Base-by-base conservation (phyloP, 2,888 invertebrate genomes). In the Meandrusa payeni region DNA sequence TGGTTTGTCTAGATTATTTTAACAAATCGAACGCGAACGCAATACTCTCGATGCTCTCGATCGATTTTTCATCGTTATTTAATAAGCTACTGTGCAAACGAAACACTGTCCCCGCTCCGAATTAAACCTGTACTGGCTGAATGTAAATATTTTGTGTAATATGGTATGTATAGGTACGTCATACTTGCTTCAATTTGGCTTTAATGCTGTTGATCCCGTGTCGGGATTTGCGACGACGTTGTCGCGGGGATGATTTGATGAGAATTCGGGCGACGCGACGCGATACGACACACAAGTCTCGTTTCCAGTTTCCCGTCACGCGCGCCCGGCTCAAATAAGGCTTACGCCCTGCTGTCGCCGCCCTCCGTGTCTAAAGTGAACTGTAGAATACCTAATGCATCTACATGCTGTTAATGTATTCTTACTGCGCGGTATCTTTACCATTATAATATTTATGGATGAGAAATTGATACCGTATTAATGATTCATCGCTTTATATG, bases 251-350 rank as follows among this genome's bases (percentile, higher is more conserved):
- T 81, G 79, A 79, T 83, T 82, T 83, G 86, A 85, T 82, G 85
- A 81, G 83, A 83, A 81, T 79, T 78, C 75, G 69, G 75, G 59
- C 57, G 58, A 51, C 34, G 69, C 64, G 72, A 66, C 70, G 65
- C 75, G 72, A 65, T 71, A 65, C 76, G 73, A 73, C 73, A 77
- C 70, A 81, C 77, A 74, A 76, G 76, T 61, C 63, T 61, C 67
- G 76, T 70, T 83, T 81, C 76, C 73, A 78, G 79, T 86, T 86
- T 86, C 86, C 67, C 65, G 85, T 86, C 85, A 86, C 86, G 86
- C 81, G 76, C 83, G 69, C 71, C 55, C 64, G 77, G 68, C 79
- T 79, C 80, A 80, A 85, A 83, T 83, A 85, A 82, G 86, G 81
- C 83, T 79, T 77, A 78, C 75, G 71, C 73, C 73, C 75, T 73